phyloP scores from a whole-genome alignment of 2,888 invertebrate species.

The Synergus itoensis region DNA sequence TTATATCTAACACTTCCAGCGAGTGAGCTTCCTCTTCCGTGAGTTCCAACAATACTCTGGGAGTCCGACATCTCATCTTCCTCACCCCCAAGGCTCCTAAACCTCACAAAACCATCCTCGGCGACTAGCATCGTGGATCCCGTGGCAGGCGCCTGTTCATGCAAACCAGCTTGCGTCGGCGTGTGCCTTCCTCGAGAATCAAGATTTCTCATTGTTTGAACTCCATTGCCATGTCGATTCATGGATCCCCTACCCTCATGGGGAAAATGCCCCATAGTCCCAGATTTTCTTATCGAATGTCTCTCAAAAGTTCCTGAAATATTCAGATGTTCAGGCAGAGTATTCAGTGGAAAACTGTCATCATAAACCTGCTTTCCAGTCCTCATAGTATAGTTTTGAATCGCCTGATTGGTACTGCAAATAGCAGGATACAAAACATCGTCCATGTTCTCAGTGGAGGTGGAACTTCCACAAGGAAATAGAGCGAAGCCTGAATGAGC shows the following conservation, averaged over 20 bases:
- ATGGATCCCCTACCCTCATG: conserved; percentile 76
- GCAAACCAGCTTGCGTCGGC: conserved; percentile 67
- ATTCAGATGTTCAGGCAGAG: conserved; percentile 77
- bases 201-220: conserved; percentile 76
- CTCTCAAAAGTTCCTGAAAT: conserved; percentile 75
- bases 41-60: conserved; percentile 71
- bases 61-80: conserved; percentile 73
- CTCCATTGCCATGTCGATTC: conserved; percentile 78
- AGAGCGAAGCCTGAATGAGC: conserved; percentile 85
- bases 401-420: conserved; percentile 91
- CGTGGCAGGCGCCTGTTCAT: conserved; percentile 79
- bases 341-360: conserved; percentile 81
- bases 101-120: conserved; percentile 93
- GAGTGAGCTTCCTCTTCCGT: conserved; percentile 72
- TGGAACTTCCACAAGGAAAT: conserved; percentile 89
- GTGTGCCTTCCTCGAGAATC: conserved; percentile 64
- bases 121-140: conserved; percentile 89
- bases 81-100: conserved; percentile 83
- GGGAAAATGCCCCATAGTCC: conserved; percentile 81
- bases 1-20: conserved; percentile 74
- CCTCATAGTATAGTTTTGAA: conserved; percentile 89
- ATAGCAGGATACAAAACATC: conserved; percentile 91
- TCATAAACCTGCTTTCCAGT: conserved; percentile 89
- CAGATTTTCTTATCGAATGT: conserved; percentile 80
- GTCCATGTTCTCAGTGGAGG: conserved; percentile 90